Conservation (phyloP, 2,888 invertebrate genomes). For the Nezara viridula region DNA sequence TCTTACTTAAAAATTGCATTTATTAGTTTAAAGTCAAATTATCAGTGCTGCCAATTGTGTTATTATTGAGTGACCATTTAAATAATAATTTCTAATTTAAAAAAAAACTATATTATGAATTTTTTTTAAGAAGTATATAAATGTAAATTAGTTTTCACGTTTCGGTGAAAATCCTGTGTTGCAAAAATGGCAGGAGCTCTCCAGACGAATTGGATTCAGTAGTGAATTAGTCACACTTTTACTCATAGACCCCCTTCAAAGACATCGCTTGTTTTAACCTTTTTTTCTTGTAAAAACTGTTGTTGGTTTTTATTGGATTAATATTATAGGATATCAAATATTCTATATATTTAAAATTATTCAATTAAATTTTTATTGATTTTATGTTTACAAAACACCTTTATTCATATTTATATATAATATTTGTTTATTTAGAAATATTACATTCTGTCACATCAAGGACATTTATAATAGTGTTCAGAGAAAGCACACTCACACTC, state of each 20-base stretch:
- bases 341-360: too few relatives aligned
- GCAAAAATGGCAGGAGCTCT: conserved; percentile 5
- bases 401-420: too few relatives aligned
- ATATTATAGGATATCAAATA: background rate
- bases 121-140: background rate
- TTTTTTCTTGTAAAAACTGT: background rate
- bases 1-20: background rate
- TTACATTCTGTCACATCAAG: too few relatives aligned
- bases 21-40: background rate
- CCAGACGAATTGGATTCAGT: conserved; percentile 29
- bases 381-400: too few relatives aligned
- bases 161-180: background rate
- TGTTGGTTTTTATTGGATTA: background rate
- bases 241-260: conserved; percentile 12
- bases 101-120: background rate
- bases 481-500: too few relatives aligned
- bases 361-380: too few relatives aligned
- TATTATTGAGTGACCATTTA: background rate
- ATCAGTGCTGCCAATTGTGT: background rate
- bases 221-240: conserved; percentile 21
- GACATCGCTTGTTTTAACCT: background rate
- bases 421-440: too few relatives aligned
- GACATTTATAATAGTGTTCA: too few relatives aligned
- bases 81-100: background rate
- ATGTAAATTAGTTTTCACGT: background rate